Evolutionary conservation across 2,113 vertebrate species (phyloP).

Genomic region (Semicossyphus pulcher): DNA sequence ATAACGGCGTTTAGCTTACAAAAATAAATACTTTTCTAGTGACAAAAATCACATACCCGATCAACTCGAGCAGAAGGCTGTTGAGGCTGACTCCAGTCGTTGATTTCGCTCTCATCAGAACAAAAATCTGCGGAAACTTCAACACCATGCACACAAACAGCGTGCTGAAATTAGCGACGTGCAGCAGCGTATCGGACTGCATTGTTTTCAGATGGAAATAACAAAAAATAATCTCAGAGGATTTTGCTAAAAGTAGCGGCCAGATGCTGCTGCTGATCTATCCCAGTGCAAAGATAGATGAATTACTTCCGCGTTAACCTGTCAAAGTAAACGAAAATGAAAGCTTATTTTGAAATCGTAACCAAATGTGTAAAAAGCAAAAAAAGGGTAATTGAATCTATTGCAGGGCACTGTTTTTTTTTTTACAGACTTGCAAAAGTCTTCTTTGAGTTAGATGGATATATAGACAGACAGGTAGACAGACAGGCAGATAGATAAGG

Average conservation of each 20-base stretch:
- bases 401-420: too few relatives aligned
- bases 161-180: slow-evolving; percentile 88
- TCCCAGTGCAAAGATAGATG: not conserved
- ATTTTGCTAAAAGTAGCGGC: not conserved
- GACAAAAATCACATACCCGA: slow-evolving; percentile 81
- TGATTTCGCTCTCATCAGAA: slow-evolving; percentile 84
- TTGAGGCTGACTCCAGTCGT: slow-evolving; percentile 87
- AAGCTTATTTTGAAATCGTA: accelerated
- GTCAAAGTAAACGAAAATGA: slow-evolving; percentile 24
- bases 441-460: too few relatives aligned
- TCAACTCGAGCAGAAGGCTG: slow-evolving; percentile 90
- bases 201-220: slow-evolving; percentile 29
- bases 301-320: not conserved
- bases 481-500: not conserved
- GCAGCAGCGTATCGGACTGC: slow-evolving; percentile 69
- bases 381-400: not conserved
- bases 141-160: slow-evolving; percentile 88
- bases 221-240: not conserved
- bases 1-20: slow-evolving; percentile 38
- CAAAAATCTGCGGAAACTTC: slow-evolving; percentile 91
- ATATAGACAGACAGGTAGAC: not conserved
- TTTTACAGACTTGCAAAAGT: too few relatives aligned
- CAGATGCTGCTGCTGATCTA: not conserved
- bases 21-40: not conserved
- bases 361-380: not conserved